phyloP scores from a whole-genome alignment of 1,140 invertebrate genomes.

The Drosophila littoralis region DNA sequence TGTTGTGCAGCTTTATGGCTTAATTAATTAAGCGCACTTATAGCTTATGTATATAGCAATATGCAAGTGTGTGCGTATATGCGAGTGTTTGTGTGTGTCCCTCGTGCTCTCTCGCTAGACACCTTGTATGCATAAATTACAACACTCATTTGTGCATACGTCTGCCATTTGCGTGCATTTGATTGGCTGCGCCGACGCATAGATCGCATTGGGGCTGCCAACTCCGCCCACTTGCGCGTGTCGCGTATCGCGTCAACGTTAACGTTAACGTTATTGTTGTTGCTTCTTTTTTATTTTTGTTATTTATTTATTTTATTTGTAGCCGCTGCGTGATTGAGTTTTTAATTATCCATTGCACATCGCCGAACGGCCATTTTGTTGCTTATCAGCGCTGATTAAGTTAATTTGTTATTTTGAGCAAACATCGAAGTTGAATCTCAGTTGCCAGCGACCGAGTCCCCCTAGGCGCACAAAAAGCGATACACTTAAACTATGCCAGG shows the following conservation, averaged over 20 bases:
- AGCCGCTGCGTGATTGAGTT: constrained; percentile 61
- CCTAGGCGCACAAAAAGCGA: constrained; percentile 63
- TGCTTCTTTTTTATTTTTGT: background rate
- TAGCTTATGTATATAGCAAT: background rate
- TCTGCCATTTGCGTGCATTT: constrained; percentile 51
- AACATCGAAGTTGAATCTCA: constrained; percentile 15
- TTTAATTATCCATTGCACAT: constrained; percentile 51
- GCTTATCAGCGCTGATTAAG: constrained; percentile 77
- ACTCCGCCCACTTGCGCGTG: constrained; percentile 33
- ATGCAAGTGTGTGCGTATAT: constrained; percentile 5
- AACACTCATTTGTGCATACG: constrained; percentile 37
- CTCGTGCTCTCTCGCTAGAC: constrained; percentile 13
- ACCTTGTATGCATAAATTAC: constrained; percentile 65
- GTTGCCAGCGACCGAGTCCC: constrained; percentile 15
- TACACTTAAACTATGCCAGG: constrained; percentile 80
- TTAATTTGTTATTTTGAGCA: constrained; percentile 68
- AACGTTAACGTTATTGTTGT: constrained; percentile 8
- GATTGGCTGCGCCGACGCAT: constrained; percentile 64
- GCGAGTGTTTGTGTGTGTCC: background rate
- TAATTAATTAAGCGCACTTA: constrained; percentile 43
- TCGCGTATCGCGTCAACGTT: background rate
- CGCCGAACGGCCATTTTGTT: constrained; percentile 43
- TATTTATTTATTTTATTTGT: background rate
- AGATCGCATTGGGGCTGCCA: constrained; percentile 40
- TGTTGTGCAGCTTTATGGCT: constrained; percentile 41